Evolutionary conservation across 2,113 vertebrate genomes (phyloP), one percentile per base, ranked within the genome.

Genomic region (Tragulus kanchil): DNA sequence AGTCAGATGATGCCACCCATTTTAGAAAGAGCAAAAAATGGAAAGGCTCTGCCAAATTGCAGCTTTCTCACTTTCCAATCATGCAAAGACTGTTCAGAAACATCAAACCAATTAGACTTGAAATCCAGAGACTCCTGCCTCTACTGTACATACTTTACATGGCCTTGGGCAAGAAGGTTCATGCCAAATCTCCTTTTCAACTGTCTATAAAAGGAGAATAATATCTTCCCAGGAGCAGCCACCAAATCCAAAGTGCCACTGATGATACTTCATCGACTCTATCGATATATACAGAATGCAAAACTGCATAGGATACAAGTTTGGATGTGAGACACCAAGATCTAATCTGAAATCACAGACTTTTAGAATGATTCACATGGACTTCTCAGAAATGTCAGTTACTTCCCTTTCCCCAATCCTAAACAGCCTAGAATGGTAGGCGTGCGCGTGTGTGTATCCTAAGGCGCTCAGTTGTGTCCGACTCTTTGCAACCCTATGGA

Each of bases 311-410:
- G 84, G 13, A 3, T 54, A 45, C 2, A 61, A 19, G 13, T 71
- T 59, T 56, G 7, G 59, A 11, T 67, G 42, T 17, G 50, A 93
- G 65, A 73, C 9, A 42, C 42, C 59, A 52, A 28, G 58, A 54
- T 52, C 90, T 62, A 89, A 67, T 2, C 15, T 21, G 36, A 75
- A 94, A 36, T n/a, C 54, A 90, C 52, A 23, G 5, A 61, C 69
- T 78, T 64, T 42, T 56, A 82, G 23, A 87, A 54, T 92, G 67
- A 84, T 75, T 97, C 87, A 84, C 19, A 56, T 31, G 31, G 69
- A 82, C 64, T 87, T 96, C 84, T 97, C 83, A 93, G 69, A 97
- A 96, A 94, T 59, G 67, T 84, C 84, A 45, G 36, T 77, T 89
- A 81, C 93, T 89, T 77, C 58, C 82, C 87, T 96, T 96, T 97